Evolutionary conservation across 2,113 vertebrate species (phyloP), one percentile per base, ranked within the genome.

Genomic region (Ovis canadensis): DNA sequence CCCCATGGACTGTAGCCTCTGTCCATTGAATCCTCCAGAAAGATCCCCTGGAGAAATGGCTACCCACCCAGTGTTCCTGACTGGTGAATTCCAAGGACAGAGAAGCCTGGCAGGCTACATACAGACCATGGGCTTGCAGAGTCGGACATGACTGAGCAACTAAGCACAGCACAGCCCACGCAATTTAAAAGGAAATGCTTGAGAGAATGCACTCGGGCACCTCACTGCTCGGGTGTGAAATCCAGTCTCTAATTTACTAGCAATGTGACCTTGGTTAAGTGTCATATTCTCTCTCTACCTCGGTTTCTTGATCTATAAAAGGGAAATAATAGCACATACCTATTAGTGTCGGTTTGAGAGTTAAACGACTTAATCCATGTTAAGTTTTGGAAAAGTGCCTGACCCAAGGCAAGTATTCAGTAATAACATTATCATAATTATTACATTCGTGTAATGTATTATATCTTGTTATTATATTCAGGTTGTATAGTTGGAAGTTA

Each of bases 371-470:
- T 91, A 82, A 60, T 91, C 14, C 27, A 67, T 74, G 27, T 33
- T 77, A 82, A 92, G 27, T 95, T 67, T 90, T 96, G 54, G 60
- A 84, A 84, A 45, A 92, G 16, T 67, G 2, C 52, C 85, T 84
- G 62, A 45, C 10, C 21, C n/a, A 74, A 92, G 74, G 59, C 45
- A 43, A 88, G 21, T 52, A 80, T 55, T 86, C 67, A 90, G 48
- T 60, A 60, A 84, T 95, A 96, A 83, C 29, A 64, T 89, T 88
- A 89, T 71, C 2, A 27, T 91, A 93, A 88, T 97, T 90, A 64
- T 43, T 92, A 74, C 2, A 40, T 52, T 84, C 55, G 25, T 87
- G 33, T 92, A 87, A 78, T 62, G 86, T 95, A 45, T 43, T 84
- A 55, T 88, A 50, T 88, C 52, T 27, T 84, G 5, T 87, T 62